phyloP scores from a whole-genome alignment of 1,140 invertebrate species.

The Gonatopus flavifemur region DNA sequence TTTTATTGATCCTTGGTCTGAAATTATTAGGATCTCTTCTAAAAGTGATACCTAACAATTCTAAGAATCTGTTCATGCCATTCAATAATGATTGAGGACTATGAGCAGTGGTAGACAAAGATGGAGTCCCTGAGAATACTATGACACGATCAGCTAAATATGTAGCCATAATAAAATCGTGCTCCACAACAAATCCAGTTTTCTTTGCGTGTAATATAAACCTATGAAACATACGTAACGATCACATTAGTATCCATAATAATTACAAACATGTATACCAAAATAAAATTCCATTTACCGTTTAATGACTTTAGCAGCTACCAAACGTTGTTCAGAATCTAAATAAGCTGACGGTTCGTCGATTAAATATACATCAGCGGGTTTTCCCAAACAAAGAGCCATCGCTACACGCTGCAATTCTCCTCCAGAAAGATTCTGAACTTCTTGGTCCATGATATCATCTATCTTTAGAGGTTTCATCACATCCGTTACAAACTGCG shows the following conservation, averaged over 20 bases:
- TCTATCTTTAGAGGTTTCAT: slow-evolving; percentile 99
- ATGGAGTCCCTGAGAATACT: slow-evolving; percentile 95
- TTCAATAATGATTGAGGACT: slow-evolving; percentile 91
- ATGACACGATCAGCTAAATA: slow-evolving; percentile 98
- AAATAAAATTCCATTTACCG: slow-evolving; percentile 60
- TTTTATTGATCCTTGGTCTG: slow-evolving; percentile 97
- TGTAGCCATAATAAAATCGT: slow-evolving; percentile 99
- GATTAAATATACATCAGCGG: slow-evolving; percentile 98
- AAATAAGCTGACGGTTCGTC: slow-evolving; percentile 99
- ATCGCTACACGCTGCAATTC: slow-evolving; percentile 97
- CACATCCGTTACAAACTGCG: slow-evolving; percentile 97
- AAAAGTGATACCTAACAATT: slow-evolving; percentile 97
- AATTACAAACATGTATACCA: background rate
- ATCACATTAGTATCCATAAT: background rate
- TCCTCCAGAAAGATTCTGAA: slow-evolving; percentile 98
- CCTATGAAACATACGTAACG: slow-evolving; percentile 59
- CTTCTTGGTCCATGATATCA: slow-evolving; percentile 97
- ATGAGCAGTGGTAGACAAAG: slow-evolving; percentile 84
- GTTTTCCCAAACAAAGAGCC: slow-evolving; percentile 95
- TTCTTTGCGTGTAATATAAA: slow-evolving; percentile 99
- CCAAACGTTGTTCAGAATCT: slow-evolving; percentile 99
- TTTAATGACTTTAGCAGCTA: slow-evolving; percentile 99
- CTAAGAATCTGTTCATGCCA: slow-evolving; percentile 98
- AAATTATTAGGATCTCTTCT: slow-evolving; percentile 98
- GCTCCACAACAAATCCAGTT: slow-evolving; percentile 99